Conservation (phyloP, 2,113 vertebrate genomes). For the Scolopax mira region DNA sequence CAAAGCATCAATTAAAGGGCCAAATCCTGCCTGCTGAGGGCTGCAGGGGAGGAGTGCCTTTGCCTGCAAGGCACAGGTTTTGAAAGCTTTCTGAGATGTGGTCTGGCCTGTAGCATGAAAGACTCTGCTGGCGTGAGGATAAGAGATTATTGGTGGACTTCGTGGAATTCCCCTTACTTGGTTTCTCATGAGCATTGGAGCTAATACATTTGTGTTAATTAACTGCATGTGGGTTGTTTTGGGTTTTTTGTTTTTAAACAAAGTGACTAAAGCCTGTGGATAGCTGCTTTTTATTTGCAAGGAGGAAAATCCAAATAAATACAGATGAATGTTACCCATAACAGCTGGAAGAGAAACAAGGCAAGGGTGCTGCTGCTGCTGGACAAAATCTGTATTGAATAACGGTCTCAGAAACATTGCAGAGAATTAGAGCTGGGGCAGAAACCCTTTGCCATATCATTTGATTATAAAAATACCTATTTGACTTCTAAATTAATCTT, state of each 20-base stretch:
- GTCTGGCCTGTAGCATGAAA: not conserved
- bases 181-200: not conserved
- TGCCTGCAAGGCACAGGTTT: not conserved
- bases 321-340: not conserved
- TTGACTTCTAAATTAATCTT: not conserved
- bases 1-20: not conserved
- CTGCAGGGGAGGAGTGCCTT: not conserved
- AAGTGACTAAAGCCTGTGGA: not conserved
- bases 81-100: not conserved
- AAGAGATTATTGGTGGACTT: not conserved
- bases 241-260: not conserved
- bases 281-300: not conserved
- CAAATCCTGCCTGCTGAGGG: not conserved
- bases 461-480: not conserved
- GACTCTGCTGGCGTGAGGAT: accelerated
- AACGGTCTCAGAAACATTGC: not conserved
- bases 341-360: not conserved
- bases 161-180: not conserved
- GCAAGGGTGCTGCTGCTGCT: not conserved
- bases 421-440: not conserved
- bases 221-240: not conserved
- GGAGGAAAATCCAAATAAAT: not conserved
- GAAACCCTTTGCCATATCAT: not conserved
- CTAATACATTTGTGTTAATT: not conserved
- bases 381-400: not conserved